These are phyloP conservation scores for Oxyura jamaicensis DNA, from an alignment of 2,113 vertebrate genomes.

Conservation along the genomic window DNA sequence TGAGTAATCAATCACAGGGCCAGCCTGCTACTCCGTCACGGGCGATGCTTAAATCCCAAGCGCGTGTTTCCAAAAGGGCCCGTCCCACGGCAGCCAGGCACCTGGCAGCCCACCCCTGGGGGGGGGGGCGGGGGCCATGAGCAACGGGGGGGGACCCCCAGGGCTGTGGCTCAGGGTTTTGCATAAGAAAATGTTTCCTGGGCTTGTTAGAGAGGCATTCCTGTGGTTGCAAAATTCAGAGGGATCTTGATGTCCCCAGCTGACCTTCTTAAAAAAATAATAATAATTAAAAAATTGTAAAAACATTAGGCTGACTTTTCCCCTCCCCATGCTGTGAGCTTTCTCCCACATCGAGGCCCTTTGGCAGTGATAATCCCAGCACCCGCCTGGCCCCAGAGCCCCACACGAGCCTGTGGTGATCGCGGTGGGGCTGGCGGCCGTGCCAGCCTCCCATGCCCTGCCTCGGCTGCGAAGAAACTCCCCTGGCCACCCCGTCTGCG, in stretches of 20 bases:
- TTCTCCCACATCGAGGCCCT: too few relatives aligned
- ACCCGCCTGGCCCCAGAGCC: too few relatives aligned
- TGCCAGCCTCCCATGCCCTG: neutral
- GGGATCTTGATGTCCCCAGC: neutral
- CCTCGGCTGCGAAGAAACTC: too few relatives aligned
- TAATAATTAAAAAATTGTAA: too few relatives aligned
- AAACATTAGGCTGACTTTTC: neutral
- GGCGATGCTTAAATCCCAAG: too few relatives aligned
- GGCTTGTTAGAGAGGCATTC: neutral
- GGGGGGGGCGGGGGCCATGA: too few relatives aligned
- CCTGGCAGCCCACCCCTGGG: too few relatives aligned
- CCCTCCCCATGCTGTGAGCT: fast-evolving
- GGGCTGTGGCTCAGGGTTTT: too few relatives aligned
- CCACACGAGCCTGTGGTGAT: neutral
- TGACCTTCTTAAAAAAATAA: constrained; percentile 21
- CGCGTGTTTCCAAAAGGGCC: too few relatives aligned
- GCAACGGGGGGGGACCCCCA: neutral
- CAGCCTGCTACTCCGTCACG: too few relatives aligned
- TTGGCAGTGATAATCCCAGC: neutral
- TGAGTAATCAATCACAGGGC: too few relatives aligned
- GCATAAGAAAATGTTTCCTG: neutral
- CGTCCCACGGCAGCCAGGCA: too few relatives aligned
- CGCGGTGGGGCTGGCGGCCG: fast-evolving
- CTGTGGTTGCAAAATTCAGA: neutral
- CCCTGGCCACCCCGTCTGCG: fast-evolving